Percentiles rank a stretch among this genome's conserved stretches.
phyloP scores from a whole-genome alignment of 2,888 invertebrate genomes.

The Leptopilina myrica region DNA sequence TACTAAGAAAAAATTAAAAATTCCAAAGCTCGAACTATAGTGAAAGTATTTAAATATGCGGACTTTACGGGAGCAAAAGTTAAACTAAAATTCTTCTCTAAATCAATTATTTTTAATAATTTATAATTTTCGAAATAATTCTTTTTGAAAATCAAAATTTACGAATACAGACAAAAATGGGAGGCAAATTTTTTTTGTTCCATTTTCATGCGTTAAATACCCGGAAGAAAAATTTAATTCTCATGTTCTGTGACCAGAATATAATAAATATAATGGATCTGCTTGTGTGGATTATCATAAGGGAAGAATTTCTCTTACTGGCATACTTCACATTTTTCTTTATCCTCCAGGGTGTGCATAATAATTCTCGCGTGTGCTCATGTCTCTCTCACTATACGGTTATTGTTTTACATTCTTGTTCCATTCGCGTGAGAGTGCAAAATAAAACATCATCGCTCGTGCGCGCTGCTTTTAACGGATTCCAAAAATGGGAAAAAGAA shows the following conservation, averaged over 20 bases:
- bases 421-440: constrained; percentile 38
- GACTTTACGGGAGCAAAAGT: too few species aligned
- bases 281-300: constrained; percentile 25
- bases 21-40: too few species aligned
- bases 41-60: too few species aligned
- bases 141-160: too few species aligned
- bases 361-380: constrained; percentile 38
- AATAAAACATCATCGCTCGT: constrained; percentile 38
- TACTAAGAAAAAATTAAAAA: too few species aligned
- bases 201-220: neutral
- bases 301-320: constrained; percentile 32
- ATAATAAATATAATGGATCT: constrained; percentile 33
- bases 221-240: neutral
- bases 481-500: neutral
- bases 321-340: constrained; percentile 34
- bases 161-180: too few species aligned
- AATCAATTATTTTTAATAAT: too few species aligned
- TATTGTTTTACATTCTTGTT: constrained; percentile 38
- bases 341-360: constrained; percentile 38
- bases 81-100: too few species aligned
- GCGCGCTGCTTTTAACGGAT: constrained; percentile 10
- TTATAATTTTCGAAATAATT: too few species aligned
- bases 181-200: neutral
- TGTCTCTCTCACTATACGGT: constrained; percentile 30
- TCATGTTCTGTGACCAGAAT: neutral